phyloP scores from a whole-genome alignment of 2,888 invertebrate genomes.

The Acrocyrtus sp. region DNA sequence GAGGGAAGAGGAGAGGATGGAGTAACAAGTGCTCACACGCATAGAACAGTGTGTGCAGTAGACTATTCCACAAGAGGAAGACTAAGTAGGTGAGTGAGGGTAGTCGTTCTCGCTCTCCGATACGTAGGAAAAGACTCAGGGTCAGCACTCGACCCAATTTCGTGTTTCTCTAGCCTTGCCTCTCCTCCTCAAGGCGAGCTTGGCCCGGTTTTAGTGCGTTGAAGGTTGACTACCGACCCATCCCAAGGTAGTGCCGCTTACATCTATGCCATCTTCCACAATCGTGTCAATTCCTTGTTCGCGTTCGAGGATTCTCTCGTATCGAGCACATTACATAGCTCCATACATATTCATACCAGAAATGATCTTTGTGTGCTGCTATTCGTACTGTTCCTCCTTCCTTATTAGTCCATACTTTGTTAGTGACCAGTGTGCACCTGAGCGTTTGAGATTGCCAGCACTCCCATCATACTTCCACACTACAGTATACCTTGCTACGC shows the following conservation, averaged over 20 bases:
- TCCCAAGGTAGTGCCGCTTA: constrained; percentile 55
- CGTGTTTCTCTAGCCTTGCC: constrained; percentile 50
- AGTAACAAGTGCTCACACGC: too few relatives aligned
- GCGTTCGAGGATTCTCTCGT: constrained; percentile 8
- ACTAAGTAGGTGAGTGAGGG: constrained; percentile 41
- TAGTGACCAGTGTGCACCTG: too few relatives aligned
- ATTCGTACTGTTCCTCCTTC: constrained; percentile 13
- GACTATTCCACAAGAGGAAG: too few relatives aligned
- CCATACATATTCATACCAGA: constrained; percentile 5
- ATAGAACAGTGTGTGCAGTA: too few relatives aligned
- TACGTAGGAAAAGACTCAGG: constrained; percentile 50
- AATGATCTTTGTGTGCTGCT: constrained; percentile 3
- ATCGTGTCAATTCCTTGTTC: constrained; percentile 14
- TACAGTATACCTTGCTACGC: too few relatives aligned
- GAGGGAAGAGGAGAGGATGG: too few relatives aligned
- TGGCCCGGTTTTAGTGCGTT: constrained; percentile 51
- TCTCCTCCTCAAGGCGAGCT: constrained; percentile 47
- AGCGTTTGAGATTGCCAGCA: background rate
- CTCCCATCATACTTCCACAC: background rate
- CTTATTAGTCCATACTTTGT: too few relatives aligned
- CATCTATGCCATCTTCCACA: constrained; percentile 41
- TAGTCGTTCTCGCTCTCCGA: constrained; percentile 5
- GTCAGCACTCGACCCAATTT: constrained; percentile 60
- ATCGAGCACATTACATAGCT: background rate
- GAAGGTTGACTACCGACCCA: constrained; percentile 58